Percentiles rank a stretch among this genome's conserved stretches.
These are phyloP conservation scores for Andrena fulva DNA, from an alignment of 2,888 invertebrate genomes.

Conservation along the genomic window DNA sequence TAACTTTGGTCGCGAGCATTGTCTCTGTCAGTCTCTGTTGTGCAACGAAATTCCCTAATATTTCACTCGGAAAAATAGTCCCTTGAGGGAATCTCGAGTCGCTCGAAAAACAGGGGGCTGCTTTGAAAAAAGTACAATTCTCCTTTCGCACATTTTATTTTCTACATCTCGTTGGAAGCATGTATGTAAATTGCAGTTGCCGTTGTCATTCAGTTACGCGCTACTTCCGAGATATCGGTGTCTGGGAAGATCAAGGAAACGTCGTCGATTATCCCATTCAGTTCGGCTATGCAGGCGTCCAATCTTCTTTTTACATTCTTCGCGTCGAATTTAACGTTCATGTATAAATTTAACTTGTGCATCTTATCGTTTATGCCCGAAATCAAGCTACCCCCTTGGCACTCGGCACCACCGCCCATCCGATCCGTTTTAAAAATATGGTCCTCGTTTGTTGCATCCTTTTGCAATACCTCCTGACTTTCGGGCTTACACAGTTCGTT, in stretches of 20 bases:
- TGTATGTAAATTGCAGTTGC: too few species aligned
- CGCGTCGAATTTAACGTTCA: slow-evolving; percentile 25
- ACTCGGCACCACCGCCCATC: slow-evolving; percentile 36
- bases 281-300: slow-evolving; percentile 57
- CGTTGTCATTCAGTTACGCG: neutral
- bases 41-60: slow-evolving; percentile 48
- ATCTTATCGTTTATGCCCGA: slow-evolving; percentile 19
- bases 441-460: neutral
- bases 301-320: slow-evolving; percentile 49
- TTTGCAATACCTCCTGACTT: too few species aligned
- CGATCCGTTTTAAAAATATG: neutral
- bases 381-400: slow-evolving; percentile 16
- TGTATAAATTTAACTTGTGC: slow-evolving; percentile 25
- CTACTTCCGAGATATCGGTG: neutral
- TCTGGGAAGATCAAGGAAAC: slow-evolving; percentile 52
- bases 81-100: neutral
- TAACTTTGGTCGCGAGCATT: slow-evolving; percentile 38
- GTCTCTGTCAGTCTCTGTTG: slow-evolving; percentile 29
- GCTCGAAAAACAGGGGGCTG: neutral
- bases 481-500: neutral
- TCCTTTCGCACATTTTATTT: neutral
- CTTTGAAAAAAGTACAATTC: neutral
- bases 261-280: slow-evolving; percentile 70
- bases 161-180: neutral
- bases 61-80: neutral